phyloP scores from a whole-genome alignment of 2,888 invertebrate species.

The Sminthurides aquaticus region DNA sequence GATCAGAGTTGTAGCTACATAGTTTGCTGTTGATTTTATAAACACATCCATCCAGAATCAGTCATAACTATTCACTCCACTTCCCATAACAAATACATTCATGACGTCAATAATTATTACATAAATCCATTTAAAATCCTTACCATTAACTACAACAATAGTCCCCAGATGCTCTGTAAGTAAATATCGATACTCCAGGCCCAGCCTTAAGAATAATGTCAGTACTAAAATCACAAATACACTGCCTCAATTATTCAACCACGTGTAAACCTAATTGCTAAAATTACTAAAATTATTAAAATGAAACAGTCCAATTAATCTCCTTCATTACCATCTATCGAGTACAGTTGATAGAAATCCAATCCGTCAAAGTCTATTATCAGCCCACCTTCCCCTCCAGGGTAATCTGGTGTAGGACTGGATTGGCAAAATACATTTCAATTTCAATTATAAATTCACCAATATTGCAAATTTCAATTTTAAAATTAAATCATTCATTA shows the following conservation, averaged over 20 bases:
- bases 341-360: not conserved
- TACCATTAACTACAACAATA: not conserved
- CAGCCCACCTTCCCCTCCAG: not conserved
- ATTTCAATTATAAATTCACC: not conserved
- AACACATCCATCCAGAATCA: too few relatives aligned
- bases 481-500: not conserved
- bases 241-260: too few relatives aligned
- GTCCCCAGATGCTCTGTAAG: conserved; percentile 1
- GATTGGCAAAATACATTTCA: too few relatives aligned
- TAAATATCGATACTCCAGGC: not conserved
- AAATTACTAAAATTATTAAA: not conserved
- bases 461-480: not conserved
- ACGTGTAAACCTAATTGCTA: not conserved
- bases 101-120: not conserved
- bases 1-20: not conserved
- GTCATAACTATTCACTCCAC: not conserved
- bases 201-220: not conserved
- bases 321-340: too few relatives aligned
- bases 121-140: too few relatives aligned
- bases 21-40: not conserved
- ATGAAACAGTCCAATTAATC: too few relatives aligned
- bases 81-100: not conserved
- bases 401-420: not conserved
- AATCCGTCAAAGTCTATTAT: conserved; percentile 5
- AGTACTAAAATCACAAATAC: too few relatives aligned